Conservation (phyloP, 2,888 invertebrate genomes). For the Mimas tiliae region DNA sequence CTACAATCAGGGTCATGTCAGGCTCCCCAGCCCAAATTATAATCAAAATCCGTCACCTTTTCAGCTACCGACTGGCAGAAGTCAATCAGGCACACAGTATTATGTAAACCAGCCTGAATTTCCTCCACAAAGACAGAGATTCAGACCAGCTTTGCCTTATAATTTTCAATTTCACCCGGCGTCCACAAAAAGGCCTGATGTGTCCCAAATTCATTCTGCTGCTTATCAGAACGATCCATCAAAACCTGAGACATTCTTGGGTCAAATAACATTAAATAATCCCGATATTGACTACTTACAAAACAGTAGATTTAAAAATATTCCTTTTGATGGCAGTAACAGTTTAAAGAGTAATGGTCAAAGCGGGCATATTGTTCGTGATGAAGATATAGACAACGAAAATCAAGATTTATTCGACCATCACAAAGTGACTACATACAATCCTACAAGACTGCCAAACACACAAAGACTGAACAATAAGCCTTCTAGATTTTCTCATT, state of each 20-base stretch:
- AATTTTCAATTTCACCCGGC: constrained; percentile 79
- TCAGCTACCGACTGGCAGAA: constrained; percentile 78
- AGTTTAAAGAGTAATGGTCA: constrained; percentile 77
- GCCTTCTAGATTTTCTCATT: constrained; percentile 62
- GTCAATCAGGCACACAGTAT: constrained; percentile 74
- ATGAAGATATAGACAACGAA: constrained; percentile 71
- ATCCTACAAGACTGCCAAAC: constrained; percentile 69
- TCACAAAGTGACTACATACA: constrained; percentile 78
- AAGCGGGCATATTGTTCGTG: constrained; percentile 69
- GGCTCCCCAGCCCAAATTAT: constrained; percentile 78
- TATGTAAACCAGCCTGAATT: constrained; percentile 80
- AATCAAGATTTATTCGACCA: constrained; percentile 75
- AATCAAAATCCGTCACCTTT: constrained; percentile 81
- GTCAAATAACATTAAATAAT: constrained; percentile 86
- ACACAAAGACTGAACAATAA: constrained; percentile 71
- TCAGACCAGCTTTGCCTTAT: constrained; percentile 72
- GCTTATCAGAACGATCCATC: constrained; percentile 85
- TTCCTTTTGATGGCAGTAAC: constrained; percentile 76
- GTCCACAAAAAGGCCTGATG: constrained; percentile 83
- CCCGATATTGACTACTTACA: constrained; percentile 81
- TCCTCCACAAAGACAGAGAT: constrained; percentile 68
- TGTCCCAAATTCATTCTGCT: constrained; percentile 83
- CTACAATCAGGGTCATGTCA: constrained; percentile 67
- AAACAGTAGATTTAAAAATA: constrained; percentile 75
- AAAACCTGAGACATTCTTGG: constrained; percentile 86